Evolutionary conservation across 2,113 vertebrate species (phyloP).

Genomic region (Poeciliopsis retropinna): DNA sequence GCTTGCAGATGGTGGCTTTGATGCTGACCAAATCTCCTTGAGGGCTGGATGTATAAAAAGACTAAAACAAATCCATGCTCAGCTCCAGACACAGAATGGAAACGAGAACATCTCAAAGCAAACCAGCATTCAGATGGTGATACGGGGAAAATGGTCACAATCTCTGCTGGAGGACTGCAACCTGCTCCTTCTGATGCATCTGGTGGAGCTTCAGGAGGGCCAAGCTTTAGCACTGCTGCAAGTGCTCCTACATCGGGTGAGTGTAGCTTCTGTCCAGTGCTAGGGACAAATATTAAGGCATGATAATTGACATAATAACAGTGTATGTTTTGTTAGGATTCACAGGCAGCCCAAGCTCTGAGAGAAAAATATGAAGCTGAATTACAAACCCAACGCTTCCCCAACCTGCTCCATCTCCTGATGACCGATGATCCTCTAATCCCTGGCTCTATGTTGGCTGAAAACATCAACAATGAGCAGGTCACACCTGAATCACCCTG

Average conservation of each 20-base stretch:
- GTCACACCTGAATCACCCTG: slow-evolving; percentile 6
- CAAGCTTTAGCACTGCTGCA: slow-evolving; percentile 49
- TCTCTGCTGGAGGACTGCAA: slow-evolving; percentile 45
- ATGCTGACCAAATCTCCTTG: slow-evolving; percentile 33
- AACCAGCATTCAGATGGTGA: not conserved
- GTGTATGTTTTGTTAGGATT: slow-evolving; percentile 34
- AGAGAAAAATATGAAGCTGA: slow-evolving; percentile 41
- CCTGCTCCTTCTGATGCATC: slow-evolving; percentile 53
- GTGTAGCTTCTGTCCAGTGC: slow-evolving; percentile 3
- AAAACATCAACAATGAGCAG: slow-evolving; percentile 17
- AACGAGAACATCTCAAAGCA: not conserved
- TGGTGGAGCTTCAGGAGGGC: slow-evolving; percentile 67
- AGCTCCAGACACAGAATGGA: slow-evolving; percentile 24
- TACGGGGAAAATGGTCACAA: slow-evolving; percentile 11
- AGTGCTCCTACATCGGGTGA: slow-evolving; percentile 53
- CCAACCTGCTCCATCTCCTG: slow-evolving; percentile 53
- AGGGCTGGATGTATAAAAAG: slow-evolving; percentile 52
- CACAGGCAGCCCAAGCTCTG: slow-evolving; percentile 33
- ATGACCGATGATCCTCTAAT: slow-evolving; percentile 23
- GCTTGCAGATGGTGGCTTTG: slow-evolving; percentile 18
- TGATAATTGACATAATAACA: not conserved
- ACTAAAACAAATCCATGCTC: slow-evolving; percentile 54
- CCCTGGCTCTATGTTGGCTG: not conserved
- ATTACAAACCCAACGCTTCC: slow-evolving; percentile 29
- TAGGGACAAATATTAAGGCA: not conserved